Percentiles rank a stretch among this genome's conserved stretches.
Evolutionary conservation across 2,113 vertebrate genomes (phyloP).

Genomic region (Phyllostomus discolor): DNA sequence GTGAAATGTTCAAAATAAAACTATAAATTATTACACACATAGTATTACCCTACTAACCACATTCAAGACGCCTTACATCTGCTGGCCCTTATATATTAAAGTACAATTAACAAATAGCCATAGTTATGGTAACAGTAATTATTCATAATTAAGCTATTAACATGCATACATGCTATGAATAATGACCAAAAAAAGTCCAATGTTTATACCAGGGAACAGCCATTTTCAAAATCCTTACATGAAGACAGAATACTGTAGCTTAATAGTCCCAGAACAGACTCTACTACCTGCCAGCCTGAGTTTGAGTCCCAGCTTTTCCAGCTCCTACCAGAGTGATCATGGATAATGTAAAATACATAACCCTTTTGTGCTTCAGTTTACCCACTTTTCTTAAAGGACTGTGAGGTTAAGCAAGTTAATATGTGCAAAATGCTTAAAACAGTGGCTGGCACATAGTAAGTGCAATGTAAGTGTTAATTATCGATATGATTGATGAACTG

Average conservation of each 20-base stretch:
- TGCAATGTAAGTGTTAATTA: neutral
- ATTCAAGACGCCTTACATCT: too few relatives aligned
- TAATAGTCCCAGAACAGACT: neutral
- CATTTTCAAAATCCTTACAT: conserved; percentile 28
- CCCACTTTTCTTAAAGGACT: neutral
- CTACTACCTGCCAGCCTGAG: neutral
- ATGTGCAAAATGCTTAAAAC: neutral
- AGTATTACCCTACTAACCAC: too few relatives aligned
- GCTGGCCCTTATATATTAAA: neutral
- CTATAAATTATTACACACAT: too few relatives aligned
- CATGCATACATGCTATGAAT: neutral
- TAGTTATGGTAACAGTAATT: neutral
- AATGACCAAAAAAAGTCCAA: neutral
- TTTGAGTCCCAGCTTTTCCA: neutral
- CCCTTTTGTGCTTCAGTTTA: neutral
- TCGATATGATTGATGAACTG: neutral
- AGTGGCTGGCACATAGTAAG: neutral
- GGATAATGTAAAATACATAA: neutral
- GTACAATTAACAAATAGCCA: neutral
- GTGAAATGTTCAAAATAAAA: too few relatives aligned
- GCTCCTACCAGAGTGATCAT: neutral
- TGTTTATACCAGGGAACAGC: neutral
- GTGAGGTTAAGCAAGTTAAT: neutral
- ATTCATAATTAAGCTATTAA: conserved; percentile 29
- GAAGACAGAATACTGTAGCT: neutral